phyloP scores from a whole-genome alignment of 2,113 vertebrate species.

The Triplophysa dalaica region DNA sequence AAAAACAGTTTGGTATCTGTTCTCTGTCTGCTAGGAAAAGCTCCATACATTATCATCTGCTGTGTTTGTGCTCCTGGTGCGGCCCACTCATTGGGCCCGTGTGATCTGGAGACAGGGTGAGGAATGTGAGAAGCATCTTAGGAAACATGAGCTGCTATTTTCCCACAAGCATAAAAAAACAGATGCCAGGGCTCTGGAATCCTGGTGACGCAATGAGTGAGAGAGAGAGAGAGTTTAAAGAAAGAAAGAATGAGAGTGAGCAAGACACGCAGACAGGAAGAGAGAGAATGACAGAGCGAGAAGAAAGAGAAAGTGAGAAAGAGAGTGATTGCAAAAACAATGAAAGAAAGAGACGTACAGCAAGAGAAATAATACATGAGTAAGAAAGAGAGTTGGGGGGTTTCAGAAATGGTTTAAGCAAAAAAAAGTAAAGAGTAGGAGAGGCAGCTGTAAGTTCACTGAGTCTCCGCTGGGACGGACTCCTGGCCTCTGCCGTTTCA shows the following conservation, averaged over 20 bases:
- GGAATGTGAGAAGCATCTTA: constrained; percentile 84
- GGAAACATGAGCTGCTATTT: constrained; percentile 88
- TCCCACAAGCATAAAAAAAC: constrained; percentile 89
- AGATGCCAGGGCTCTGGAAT: constrained; percentile 72
- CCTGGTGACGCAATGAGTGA: constrained; percentile 71
- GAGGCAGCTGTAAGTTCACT: constrained; percentile 53
- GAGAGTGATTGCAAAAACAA: neutral
- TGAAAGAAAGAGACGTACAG: neutral
- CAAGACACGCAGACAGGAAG: neutral
- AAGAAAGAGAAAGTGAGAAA: neutral
- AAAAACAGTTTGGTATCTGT: constrained; percentile 43
- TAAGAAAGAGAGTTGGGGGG: neutral
- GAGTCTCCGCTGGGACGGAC: constrained; percentile 52
- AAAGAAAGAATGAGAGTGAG: neutral
- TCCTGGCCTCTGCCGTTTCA: constrained; percentile 54
- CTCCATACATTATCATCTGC: constrained; percentile 1
- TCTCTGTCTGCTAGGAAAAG: constrained; percentile 29
- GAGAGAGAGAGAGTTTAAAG: neutral
- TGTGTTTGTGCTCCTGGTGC: constrained; percentile 40
- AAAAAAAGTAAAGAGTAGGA: constrained; percentile 8
- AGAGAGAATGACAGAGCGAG: neutral
- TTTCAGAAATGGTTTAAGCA: constrained; percentile 1
- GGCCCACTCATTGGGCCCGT: constrained; percentile 66
- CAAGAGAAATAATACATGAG: neutral
- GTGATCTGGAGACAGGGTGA: constrained; percentile 81